Percentiles rank a stretch among this genome's conserved stretches.
phyloP scores from a whole-genome alignment of 2,113 vertebrate genomes.

The Cyrtonyx montezumae region DNA sequence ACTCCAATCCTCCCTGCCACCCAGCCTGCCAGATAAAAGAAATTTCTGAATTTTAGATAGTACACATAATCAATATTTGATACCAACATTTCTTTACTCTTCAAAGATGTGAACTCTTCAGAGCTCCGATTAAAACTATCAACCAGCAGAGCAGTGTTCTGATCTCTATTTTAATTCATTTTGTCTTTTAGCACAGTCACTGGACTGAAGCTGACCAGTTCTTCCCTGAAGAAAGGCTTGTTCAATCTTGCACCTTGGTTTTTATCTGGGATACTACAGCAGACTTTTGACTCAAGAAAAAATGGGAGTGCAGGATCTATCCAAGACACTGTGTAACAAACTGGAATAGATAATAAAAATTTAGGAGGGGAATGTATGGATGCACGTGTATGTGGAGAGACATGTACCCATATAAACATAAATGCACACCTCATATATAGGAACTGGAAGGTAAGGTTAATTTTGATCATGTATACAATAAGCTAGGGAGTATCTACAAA shows the following conservation, averaged over 20 bases:
- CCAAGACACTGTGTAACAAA: not conserved
- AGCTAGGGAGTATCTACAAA: not conserved
- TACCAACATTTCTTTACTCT: constrained; percentile 4
- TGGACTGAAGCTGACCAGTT: not conserved
- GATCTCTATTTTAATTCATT: not conserved
- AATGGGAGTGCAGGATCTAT: not conserved
- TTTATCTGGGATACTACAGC: not conserved
- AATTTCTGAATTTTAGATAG: not conserved
- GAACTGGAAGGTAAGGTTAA: not conserved
- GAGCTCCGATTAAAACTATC: constrained; percentile 11
- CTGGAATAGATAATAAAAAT: not conserved
- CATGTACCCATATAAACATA: not conserved
- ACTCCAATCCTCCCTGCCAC: not conserved
- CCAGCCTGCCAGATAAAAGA: not conserved
- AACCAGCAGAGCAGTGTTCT: not conserved
- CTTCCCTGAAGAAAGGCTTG: not conserved
- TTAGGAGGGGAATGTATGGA: not conserved
- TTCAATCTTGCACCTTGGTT: not conserved
- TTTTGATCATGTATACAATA: not conserved
- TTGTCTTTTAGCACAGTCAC: not conserved
- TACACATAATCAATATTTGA: constrained; percentile 45
- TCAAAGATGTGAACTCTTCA: constrained; percentile 35
- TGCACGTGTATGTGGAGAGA: rapidly evolving
- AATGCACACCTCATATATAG: rapidly evolving
- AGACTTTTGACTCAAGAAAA: not conserved